phyloP scores from a whole-genome alignment of 2,113 vertebrate species.

The Dipodomys merriami region DNA sequence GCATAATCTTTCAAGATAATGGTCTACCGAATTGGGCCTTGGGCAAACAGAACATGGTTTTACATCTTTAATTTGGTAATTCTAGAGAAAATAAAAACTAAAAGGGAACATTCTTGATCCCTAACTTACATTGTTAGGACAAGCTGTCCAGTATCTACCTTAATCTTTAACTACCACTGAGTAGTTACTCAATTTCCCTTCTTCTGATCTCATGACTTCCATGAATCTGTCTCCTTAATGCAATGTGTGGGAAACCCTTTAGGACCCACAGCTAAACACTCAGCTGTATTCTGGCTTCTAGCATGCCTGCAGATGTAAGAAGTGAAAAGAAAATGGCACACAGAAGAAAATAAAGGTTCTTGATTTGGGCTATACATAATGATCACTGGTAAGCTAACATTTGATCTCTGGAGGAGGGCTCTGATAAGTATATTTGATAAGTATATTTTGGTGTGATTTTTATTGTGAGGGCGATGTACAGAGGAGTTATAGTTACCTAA shows the following conservation, averaged over 20 bases:
- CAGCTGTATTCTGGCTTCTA: neutral
- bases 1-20: neutral
- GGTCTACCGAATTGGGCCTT: neutral
- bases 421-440: neutral
- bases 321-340: neutral
- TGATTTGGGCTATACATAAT: no score
- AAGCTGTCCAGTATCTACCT: neutral
- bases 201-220: neutral
- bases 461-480: no score
- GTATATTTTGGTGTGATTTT: neutral
- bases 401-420: neutral
- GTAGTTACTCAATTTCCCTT: neutral
- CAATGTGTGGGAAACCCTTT: neutral
- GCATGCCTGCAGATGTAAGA: no score
- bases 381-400: neutral
- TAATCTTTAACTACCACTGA: neutral
- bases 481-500: no score
- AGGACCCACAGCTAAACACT: neutral
- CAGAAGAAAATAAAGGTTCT: neutral
- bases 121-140: neutral
- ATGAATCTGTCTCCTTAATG: neutral
- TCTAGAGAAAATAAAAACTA: conserved; percentile 12
- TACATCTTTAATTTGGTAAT: conserved; percentile 9
- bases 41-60: neutral
- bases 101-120: neutral